These are phyloP conservation scores for Alectoris magna DNA, from an alignment of 2,797 vertebrate species.

Conservation along the genomic window DNA sequence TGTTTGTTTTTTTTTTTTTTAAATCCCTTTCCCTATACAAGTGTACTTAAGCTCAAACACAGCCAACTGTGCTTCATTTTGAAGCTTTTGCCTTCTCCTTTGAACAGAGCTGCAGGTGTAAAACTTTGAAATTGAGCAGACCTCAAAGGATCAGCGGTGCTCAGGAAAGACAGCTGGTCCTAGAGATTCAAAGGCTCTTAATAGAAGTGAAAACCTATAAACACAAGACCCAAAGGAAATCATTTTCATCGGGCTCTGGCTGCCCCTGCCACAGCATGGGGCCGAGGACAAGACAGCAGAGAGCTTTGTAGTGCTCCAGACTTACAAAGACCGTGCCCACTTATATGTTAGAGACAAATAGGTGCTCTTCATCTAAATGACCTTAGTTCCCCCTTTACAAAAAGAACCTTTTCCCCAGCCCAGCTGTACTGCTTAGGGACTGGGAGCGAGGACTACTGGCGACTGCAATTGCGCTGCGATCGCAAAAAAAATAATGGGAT, in stretches of 20 bases:
- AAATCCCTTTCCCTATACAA: background rate
- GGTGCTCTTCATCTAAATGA: background rate
- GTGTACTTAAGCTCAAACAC: background rate
- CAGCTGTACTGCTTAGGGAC: background rate
- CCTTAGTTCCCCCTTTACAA: background rate
- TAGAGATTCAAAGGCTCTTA: conserved; percentile 15
- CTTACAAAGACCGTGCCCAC: background rate
- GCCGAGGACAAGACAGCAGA: background rate
- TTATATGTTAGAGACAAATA: background rate
- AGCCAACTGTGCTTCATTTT: background rate
- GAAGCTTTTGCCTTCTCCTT: conserved; percentile 18
- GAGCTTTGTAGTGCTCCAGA: background rate
- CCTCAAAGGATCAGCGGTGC: background rate
- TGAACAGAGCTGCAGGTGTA: conserved; percentile 23
- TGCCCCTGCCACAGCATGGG: fast-evolving
- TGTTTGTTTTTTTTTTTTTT: background rate
- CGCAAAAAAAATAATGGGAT: background rate
- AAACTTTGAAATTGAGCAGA: conserved; percentile 26
- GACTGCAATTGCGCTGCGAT: background rate
- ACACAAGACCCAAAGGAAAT: conserved; percentile 2
- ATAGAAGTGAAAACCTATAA: background rate
- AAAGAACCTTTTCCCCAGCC: background rate
- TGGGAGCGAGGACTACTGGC: background rate
- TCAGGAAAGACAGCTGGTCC: background rate
- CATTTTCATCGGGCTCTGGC: background rate